Percentiles rank a stretch among this genome's conserved stretches.
These are phyloP conservation scores for Luffia ferchaultella DNA, from an alignment of 2,888 invertebrate genomes.

Conservation along the genomic window DNA sequence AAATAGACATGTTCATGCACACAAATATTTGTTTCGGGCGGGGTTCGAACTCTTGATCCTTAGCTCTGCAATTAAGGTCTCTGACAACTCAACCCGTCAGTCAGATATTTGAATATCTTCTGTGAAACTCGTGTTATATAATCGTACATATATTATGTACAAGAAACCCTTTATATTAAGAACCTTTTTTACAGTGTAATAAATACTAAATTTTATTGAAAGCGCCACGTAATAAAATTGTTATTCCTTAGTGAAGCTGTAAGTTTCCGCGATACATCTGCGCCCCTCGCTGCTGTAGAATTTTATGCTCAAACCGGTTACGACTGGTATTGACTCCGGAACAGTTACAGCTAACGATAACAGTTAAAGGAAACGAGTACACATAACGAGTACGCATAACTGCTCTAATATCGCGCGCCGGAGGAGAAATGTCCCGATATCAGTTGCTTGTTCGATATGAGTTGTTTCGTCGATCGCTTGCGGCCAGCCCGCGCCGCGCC, in stretches of 20 bases:
- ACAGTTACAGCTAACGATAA: background rate
- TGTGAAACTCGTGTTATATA: no score
- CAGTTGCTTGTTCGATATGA: background rate
- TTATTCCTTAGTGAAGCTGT: background rate
- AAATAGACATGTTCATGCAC: no score
- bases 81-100: no score
- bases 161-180: no score
- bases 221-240: background rate
- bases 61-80: no score
- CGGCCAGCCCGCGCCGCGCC: no score
- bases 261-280: background rate
- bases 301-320: constrained; percentile 3
- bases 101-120: no score
- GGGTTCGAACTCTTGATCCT: no score
- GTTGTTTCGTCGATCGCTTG: background rate
- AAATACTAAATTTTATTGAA: background rate
- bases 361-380: background rate
- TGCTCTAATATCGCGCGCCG: background rate
- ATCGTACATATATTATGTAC: no score
- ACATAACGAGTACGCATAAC: background rate
- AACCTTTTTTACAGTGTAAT: background rate
- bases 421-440: background rate
- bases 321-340: constrained; percentile 3
- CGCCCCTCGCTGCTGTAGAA: constrained; percentile 1
- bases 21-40: no score